Evolutionary conservation across 1,140 invertebrate genomes (phyloP).

Genomic region (Episyrphus balteatus): DNA sequence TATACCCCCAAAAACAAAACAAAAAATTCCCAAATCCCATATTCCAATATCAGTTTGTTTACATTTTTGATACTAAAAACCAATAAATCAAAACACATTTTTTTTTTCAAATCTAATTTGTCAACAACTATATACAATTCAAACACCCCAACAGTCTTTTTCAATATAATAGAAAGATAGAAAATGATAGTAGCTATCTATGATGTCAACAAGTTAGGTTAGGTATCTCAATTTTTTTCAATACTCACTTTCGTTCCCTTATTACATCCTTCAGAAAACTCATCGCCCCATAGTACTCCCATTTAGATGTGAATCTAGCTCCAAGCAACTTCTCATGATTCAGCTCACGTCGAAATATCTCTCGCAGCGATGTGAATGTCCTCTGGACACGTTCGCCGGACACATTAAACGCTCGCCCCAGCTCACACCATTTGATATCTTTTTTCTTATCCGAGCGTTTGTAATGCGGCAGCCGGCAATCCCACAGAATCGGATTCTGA

Average conservation of each 20-base stretch:
- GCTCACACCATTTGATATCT: slow-evolving; percentile 32
- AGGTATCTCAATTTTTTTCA: neutral
- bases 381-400: slow-evolving; percentile 30
- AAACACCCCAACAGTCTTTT: no score
- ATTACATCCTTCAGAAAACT: slow-evolving; percentile 32
- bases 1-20: no score
- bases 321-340: slow-evolving; percentile 34
- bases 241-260: slow-evolving; percentile 28
- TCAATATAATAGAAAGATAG: no score
- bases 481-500: slow-evolving; percentile 29
- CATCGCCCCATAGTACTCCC: slow-evolving; percentile 35
- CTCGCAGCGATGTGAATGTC: slow-evolving; percentile 30
- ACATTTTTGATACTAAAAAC: no score
- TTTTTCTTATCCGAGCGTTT: slow-evolving; percentile 33
- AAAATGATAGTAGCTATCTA: no score
- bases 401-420: slow-evolving; percentile 29
- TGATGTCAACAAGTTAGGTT: no score
- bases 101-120: no score
- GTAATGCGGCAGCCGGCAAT: slow-evolving; percentile 32
- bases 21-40: no score
- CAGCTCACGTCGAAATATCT: slow-evolving; percentile 31
- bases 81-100: no score
- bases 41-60: no score
- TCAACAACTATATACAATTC: no score
- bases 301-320: slow-evolving; percentile 28